A percentile compares a stretch with the other conserved stretches of the same genome.
These are phyloP conservation scores for Melanotaenia trifasciata DNA, from an alignment of 2,797 vertebrate genomes.

Conservation along the genomic window DNA sequence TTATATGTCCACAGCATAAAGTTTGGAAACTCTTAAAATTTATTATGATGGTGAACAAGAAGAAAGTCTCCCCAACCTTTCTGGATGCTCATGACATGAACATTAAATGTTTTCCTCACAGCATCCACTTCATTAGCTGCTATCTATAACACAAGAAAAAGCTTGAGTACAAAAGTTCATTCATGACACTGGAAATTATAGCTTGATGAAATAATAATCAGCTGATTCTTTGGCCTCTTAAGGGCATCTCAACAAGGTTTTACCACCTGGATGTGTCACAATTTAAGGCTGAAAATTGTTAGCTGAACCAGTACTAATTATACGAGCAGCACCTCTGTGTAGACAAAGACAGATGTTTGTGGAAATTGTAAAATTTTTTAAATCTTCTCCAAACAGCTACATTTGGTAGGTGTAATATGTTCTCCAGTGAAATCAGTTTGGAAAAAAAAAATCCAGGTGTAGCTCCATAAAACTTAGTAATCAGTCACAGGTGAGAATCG, in stretches of 20 bases:
- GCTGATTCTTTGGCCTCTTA: too few species aligned
- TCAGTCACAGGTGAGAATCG: neutral
- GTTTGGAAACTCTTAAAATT: neutral
- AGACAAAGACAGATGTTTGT: too few species aligned
- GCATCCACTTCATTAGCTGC: slow-evolving; percentile 83
- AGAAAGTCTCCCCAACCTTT: slow-evolving; percentile 60
- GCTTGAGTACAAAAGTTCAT: neutral
- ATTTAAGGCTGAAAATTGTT: neutral
- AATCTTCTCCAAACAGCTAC: too few species aligned
- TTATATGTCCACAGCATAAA: neutral
- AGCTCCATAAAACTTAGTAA: neutral
- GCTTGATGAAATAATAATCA: too few species aligned
- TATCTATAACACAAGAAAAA: slow-evolving; percentile 67
- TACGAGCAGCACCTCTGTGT: neutral
- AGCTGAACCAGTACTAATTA: neutral
- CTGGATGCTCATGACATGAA: slow-evolving; percentile 56
- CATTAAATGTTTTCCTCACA: slow-evolving; percentile 77
- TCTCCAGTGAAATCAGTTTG: too few species aligned
- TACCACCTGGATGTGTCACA: too few species aligned
- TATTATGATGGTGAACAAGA: neutral
- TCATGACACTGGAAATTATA: neutral
- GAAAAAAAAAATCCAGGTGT: too few species aligned
- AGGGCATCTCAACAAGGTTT: too few species aligned
- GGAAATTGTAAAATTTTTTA: too few species aligned
- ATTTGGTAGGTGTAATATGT: too few species aligned